Percentiles rank a stretch among this genome's conserved stretches.
These are phyloP conservation scores for Spondyliosoma cantharus DNA, from an alignment of 2,797 vertebrate species.

Conservation along the genomic window DNA sequence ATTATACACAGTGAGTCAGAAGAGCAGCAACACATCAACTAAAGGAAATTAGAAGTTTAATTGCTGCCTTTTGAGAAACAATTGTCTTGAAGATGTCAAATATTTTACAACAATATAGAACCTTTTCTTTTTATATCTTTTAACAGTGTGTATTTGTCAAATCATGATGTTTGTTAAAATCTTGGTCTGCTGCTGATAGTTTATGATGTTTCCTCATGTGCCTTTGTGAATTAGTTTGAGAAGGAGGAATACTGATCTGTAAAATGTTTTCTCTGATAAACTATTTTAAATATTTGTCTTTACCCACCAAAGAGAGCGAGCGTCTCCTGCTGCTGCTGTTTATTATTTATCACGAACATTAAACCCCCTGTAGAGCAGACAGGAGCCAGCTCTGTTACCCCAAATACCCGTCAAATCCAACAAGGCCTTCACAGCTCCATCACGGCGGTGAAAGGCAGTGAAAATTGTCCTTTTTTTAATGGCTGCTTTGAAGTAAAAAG, in stretches of 20 bases:
- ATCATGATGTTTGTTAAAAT: not conserved
- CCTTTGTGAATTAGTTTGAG: constrained; percentile 16
- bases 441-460: constrained; percentile 34
- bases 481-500: constrained; percentile 80
- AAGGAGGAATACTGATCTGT: constrained; percentile 17
- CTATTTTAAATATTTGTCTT: constrained; percentile 49
- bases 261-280: constrained; percentile 48
- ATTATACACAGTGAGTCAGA: no score
- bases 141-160: not conserved
- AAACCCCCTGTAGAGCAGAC: constrained; percentile 20
- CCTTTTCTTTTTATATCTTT: no score
- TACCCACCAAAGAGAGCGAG: constrained; percentile 4
- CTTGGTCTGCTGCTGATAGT: not conserved
- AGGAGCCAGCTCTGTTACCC: constrained; percentile 8
- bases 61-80: no score
- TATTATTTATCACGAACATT: constrained; percentile 23
- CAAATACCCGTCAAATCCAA: constrained; percentile 34
- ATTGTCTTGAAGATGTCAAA: no score
- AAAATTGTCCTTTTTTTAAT: constrained; percentile 74
- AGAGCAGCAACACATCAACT: no score
- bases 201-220: not conserved
- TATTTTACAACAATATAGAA: no score
- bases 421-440: constrained; percentile 52
- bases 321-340: not conserved
- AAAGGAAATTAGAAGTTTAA: no score